Conservation (phyloP, 2,797 vertebrate species). For the Artibeus lituratus region DNA sequence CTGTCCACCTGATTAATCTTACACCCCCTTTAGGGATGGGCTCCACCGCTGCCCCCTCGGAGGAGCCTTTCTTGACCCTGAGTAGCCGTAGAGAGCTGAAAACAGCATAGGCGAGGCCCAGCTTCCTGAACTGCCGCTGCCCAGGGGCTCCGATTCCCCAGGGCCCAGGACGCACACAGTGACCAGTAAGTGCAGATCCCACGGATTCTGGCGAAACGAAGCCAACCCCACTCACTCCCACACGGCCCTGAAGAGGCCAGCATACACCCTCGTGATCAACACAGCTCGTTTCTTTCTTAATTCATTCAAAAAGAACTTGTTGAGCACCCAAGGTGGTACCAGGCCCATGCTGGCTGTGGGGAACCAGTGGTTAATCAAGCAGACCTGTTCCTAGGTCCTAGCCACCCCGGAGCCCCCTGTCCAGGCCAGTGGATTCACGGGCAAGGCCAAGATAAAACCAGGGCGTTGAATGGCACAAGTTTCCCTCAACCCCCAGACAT, state of each 20-base stretch:
- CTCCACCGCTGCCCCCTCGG: neutral
- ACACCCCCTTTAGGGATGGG: neutral
- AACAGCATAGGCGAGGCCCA: neutral
- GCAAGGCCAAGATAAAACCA: neutral
- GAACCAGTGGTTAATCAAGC: rapidly evolving
- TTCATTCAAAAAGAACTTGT: neutral
- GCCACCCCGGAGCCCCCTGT: neutral
- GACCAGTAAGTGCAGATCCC: neutral
- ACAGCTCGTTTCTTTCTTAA: neutral
- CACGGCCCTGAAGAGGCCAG: neutral
- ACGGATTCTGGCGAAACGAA: neutral
- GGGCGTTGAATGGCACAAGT: neutral
- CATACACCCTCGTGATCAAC: neutral
- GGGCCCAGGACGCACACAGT: neutral
- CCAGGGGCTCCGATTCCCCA: neutral
- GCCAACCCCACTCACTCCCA: neutral
- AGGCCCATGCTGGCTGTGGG: neutral
- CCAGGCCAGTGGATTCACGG: neutral
- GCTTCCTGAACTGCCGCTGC: too few relatives aligned
- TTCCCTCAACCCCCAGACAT: neutral
- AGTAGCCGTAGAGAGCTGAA: neutral
- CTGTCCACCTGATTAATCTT: neutral
- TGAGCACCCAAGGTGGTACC: neutral
- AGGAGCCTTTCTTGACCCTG: neutral
- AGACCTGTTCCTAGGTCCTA: neutral